Percentiles rank a stretch among this genome's conserved stretches.
phyloP scores from a whole-genome alignment of 1,140 invertebrate genomes.

The Zaprionus inermis region DNA sequence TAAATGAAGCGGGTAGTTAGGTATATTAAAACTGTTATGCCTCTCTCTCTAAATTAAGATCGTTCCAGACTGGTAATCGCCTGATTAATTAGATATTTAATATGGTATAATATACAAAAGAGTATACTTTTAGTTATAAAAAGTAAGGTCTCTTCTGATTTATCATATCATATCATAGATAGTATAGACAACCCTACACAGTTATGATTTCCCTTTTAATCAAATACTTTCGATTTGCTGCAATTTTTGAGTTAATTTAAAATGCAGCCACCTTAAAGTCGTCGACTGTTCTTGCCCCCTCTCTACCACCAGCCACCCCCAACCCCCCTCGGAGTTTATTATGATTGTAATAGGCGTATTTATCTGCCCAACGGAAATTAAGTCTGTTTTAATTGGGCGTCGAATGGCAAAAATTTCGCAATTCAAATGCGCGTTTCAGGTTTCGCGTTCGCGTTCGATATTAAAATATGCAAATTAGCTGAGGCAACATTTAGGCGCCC shows the following conservation, averaged over 20 bases:
- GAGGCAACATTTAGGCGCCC: conserved; percentile 49
- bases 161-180: no score
- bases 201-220: background rate
- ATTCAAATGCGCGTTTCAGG: conserved; percentile 61
- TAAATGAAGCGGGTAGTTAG: no score
- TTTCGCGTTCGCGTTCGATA: conserved; percentile 50
- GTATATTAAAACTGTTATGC: no score
- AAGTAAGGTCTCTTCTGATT: no score
- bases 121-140: no score
- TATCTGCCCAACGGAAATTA: conserved; percentile 69
- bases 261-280: conserved; percentile 1
- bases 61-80: no score
- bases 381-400: conserved; percentile 71
- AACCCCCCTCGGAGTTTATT: conserved; percentile 5
- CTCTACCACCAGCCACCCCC: no score
- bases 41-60: no score
- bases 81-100: no score
- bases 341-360: conserved; percentile 48
- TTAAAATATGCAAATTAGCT: conserved; percentile 75
- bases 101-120: no score
- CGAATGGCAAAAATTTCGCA: conserved; percentile 66
- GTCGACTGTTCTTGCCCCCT: background rate
- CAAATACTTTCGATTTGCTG: background rate
- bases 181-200: background rate
- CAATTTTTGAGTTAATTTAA: background rate